These are phyloP conservation scores for Actenoides hombroni DNA, from an alignment of 2,113 vertebrate genomes.

Conservation along the genomic window DNA sequence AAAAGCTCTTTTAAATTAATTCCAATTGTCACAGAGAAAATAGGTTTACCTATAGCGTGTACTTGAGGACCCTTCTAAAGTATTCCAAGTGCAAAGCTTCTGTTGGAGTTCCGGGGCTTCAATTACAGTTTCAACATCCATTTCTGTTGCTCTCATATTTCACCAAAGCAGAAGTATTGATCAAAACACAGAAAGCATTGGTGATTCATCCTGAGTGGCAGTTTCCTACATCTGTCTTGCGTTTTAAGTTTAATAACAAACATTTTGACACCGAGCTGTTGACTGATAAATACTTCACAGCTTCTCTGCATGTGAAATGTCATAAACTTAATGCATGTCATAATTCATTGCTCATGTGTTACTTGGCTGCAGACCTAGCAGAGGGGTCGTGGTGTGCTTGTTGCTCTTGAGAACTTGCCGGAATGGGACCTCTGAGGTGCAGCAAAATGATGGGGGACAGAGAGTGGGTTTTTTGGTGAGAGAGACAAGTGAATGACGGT, in stretches of 20 bases:
- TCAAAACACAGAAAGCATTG: not conserved
- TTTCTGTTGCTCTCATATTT: conserved; percentile 36
- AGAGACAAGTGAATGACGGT: not conserved
- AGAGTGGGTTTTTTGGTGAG: not conserved
- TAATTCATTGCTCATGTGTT: not conserved
- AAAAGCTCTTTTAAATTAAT: conserved; percentile 35
- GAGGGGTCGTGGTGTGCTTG: not conserved
- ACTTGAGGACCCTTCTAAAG: conserved; percentile 13
- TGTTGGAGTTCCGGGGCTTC: not conserved
- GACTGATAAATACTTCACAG: not conserved
- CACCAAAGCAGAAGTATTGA: conserved; percentile 25
- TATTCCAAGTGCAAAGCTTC: not conserved
- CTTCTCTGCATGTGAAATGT: not conserved
- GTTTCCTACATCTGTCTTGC: not conserved
- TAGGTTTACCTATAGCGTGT: not conserved
- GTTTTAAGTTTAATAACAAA: not conserved
- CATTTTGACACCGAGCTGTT: not conserved
- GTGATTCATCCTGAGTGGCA: conserved; percentile 2
- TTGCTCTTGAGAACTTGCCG: not conserved
- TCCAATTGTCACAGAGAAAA: conserved; percentile 2
- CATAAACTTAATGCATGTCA: not conserved
- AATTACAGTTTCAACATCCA: not conserved
- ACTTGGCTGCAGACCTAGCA: not conserved
- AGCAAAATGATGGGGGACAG: not conserved
- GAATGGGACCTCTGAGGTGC: not conserved